Evolutionary conservation across 2,888 invertebrate genomes (phyloP), one percentile per base, ranked within the genome.

Genomic region (Herminia tarsipennalis): DNA sequence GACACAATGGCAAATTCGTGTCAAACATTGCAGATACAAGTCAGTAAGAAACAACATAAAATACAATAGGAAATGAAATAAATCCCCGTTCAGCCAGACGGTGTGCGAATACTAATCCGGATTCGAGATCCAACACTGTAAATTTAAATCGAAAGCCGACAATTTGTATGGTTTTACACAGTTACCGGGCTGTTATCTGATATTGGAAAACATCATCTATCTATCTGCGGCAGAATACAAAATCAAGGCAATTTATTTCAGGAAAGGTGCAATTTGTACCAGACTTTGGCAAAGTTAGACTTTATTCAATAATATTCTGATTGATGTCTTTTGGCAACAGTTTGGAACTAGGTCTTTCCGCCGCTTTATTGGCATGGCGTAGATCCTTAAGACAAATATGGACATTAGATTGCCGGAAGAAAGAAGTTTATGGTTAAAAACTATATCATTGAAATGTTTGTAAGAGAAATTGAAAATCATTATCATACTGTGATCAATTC

Each of bases 251-350:
- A 56, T 49, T 49, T 46, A 30, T 41, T 42, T 22, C n/a, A 14
- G 39, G 20, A 29, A 25, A 22, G 28, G 10, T 17, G 13, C 41
- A 28, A 59, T 52, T 52, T 48, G 30, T 41, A 36, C 18, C 8
- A 14, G 37, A 33, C 27, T 38, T 24, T 24, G 12, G 14, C 33
- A 16, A 46, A 39, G 42, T 41, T 17, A 25, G 42, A n/a, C 2
- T 16, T 21, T n/a, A 8, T 9, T 9, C 5, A 28, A 25, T 32
- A 37, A 57, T 37, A 21, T 38, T 13, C 9, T 29, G 34, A 43
- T 54, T 25, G 49, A 12, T 48, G 22, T 16, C 18, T 32, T 43
- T 53, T 56, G 49, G 24, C 32, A 46, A 33, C 5, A 27, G 6
- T 33, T 5, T 1, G n/a, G 5, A 18, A 38, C 21, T 33, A 3